Evolutionary conservation across 2,113 vertebrate genomes (phyloP).

Genomic region (Paedocypris sp.): DNA sequence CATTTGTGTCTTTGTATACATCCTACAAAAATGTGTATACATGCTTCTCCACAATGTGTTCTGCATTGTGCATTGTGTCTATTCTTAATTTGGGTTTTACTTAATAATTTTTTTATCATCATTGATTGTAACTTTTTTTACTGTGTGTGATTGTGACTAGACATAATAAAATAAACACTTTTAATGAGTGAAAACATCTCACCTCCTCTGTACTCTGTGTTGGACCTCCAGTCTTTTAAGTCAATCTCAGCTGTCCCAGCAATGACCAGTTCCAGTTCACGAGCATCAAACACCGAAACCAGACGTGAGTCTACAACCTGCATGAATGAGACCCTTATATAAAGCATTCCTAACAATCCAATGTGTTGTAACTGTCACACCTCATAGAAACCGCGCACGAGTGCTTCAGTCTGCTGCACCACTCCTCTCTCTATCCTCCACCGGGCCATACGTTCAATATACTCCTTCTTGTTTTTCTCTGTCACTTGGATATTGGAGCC

Average conservation of each 20-base stretch:
- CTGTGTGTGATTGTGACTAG: too few species aligned
- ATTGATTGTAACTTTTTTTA: too few species aligned
- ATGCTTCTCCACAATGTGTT: too few species aligned
- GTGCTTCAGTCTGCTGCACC: constrained; percentile 85
- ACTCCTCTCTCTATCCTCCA: constrained; percentile 91
- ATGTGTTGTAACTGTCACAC: constrained; percentile 58
- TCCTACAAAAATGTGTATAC: too few species aligned
- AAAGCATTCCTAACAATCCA: too few species aligned
- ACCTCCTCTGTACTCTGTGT: constrained; percentile 96
- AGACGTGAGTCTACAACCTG: constrained; percentile 94
- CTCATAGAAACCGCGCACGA: constrained; percentile 95
- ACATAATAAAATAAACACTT: too few species aligned
- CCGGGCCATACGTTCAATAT: constrained; percentile 95
- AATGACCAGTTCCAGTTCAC: constrained; percentile 94
- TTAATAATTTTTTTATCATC: too few species aligned
- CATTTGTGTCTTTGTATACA: too few species aligned
- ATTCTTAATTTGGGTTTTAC: too few species aligned
- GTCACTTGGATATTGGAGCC: constrained; percentile 91
- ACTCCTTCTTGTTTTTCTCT: constrained; percentile 98
- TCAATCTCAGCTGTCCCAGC: constrained; percentile 97
- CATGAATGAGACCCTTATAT: too few species aligned
- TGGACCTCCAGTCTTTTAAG: constrained; percentile 87
- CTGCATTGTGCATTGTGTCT: too few species aligned
- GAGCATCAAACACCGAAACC: constrained; percentile 93
- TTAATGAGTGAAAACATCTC: constrained; percentile 5